A percentile compares a stretch with the other conserved stretches of the same genome.
These are phyloP conservation scores for Pristionchus arcanus DNA, from an alignment of 2,888 invertebrate species.

Conservation along the genomic window DNA sequence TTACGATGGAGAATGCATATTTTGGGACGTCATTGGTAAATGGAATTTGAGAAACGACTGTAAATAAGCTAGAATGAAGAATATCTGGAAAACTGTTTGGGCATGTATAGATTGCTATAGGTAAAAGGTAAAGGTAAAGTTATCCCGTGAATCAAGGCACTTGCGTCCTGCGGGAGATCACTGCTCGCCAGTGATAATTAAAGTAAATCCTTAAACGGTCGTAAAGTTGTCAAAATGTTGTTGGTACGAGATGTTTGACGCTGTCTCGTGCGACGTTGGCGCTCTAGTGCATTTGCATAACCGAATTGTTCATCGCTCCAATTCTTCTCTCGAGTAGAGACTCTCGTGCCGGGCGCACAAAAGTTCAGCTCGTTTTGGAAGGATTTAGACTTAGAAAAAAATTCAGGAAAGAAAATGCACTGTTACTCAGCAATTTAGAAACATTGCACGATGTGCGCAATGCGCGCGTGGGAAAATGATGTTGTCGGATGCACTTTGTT, in stretches of 20 bases:
- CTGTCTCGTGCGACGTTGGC: background rate
- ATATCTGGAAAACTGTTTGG: no score
- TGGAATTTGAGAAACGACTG: no score
- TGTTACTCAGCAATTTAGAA: background rate
- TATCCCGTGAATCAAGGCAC: no score
- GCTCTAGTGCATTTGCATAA: conserved; percentile 23
- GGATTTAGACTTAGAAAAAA: no score
- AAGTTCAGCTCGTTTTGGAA: background rate
- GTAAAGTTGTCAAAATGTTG: background rate
- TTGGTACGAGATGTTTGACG: background rate
- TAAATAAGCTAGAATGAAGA: no score
- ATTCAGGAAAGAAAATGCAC: background rate
- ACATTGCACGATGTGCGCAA: background rate
- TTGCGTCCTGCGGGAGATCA: no score
- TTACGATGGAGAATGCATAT: background rate
- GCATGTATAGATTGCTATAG: no score
- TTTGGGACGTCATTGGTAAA: no score
- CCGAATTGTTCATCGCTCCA: background rate
- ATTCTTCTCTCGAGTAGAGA: background rate
- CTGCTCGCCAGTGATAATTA: no score
- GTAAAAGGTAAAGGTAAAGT: no score
- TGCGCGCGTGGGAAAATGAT: background rate
- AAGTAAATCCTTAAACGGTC: background rate
- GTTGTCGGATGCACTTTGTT: background rate
- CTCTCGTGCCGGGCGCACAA: background rate